Conservation (phyloP, 2,113 vertebrate species). For the Aphelocoma coerulescens region DNA sequence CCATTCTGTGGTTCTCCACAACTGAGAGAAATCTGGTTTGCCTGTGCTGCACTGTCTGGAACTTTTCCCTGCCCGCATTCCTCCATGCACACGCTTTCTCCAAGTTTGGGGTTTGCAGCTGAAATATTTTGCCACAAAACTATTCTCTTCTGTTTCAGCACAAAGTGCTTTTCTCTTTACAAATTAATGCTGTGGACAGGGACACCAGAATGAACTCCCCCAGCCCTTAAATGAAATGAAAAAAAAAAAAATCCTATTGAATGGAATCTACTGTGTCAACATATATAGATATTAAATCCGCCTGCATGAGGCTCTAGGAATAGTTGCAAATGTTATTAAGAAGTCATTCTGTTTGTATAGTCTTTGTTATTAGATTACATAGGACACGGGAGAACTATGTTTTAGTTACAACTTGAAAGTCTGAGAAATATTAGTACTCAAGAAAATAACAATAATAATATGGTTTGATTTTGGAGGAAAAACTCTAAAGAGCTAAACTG, state of each 20-base stretch:
- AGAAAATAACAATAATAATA: not conserved
- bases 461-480: not conserved
- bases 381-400: not conserved
- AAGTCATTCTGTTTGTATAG: not conserved
- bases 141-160: constrained; percentile 2
- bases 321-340: constrained; percentile 23
- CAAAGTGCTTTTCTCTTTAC: constrained; percentile 5
- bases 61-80: not conserved
- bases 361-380: constrained; percentile 16
- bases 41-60: not conserved
- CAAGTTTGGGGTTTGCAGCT: not conserved
- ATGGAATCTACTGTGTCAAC: constrained; percentile 29
- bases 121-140: constrained; percentile 20
- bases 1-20: not conserved
- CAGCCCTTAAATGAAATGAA: not conserved
- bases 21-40: not conserved
- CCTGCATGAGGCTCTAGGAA: not conserved
- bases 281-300: not conserved
- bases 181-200: not conserved
- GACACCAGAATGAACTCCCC: not conserved
- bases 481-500: not conserved
- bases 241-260: not conserved
- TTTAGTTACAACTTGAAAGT: constrained; percentile 8
- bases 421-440: not conserved
- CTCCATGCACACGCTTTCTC: not conserved